Base-by-base conservation (phyloP, 2,888 invertebrate genomes). In the Tortricodes alternella region DNA sequence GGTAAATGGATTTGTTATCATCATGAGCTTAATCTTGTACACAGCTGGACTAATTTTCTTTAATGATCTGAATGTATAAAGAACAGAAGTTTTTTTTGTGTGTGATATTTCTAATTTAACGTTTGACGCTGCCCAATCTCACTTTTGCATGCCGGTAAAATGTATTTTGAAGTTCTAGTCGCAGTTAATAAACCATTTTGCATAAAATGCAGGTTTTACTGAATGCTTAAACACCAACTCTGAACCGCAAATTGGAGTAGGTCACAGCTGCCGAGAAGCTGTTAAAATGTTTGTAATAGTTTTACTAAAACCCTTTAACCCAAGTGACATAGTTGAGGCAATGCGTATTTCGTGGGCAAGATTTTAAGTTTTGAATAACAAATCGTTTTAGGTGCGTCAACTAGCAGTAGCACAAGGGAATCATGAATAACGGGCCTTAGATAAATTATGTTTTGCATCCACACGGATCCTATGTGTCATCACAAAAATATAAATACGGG, bases 341-440 rank as follows among this genome's bases (percentile, higher is more conserved):
- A 48, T 49, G 27, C 27, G 38, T 38, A 18, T 19, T 49, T 9
- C 9, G 38, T 11, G 38, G 27, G 29, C 38, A 29, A 49, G 49
- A 49, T 38, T 48, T 38, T 19, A 38, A 49, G 38, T 38, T 49
- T 49, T 29, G 49, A 38, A 49, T 49, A 38, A 38, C 49, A 49
- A 49, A 38, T 49, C 11, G 27, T 18, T 38, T 49, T 27, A 38
- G 38, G 38, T 38, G 11, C 38, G 18, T 49, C 49, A 38, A 49
- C 49, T 27, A 38, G 49, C 9, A 49, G 38, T 27, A 38, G 49
- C 9, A 38, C 29, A 49, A 49, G 38, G 49, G 18, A 38, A 49
- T 49, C 49, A 49, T 29, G 49, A 49, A 27, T 24, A 16, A 32
- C 5, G 23, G 9, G 23, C 8, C 38, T 7, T n/a, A 38, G 6